These are phyloP conservation scores for Leucopsar rothschildi DNA, from an alignment of 2,113 vertebrate genomes.

Conservation along the genomic window DNA sequence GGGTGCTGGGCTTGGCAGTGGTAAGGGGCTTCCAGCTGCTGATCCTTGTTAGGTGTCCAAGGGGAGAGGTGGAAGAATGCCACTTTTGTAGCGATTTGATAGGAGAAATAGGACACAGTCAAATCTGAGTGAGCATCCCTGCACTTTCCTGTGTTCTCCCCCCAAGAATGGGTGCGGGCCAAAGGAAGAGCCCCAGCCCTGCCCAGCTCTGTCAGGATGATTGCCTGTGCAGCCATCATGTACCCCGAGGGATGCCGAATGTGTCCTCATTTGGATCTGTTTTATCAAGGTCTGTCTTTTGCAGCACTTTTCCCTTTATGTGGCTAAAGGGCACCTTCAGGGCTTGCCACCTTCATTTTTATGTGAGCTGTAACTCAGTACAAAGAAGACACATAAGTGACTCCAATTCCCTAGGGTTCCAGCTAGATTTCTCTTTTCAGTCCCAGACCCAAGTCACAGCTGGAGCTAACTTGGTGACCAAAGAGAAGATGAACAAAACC, in stretches of 20 bases:
- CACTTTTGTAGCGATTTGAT: not conserved
- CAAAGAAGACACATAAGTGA: not conserved
- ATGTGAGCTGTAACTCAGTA: not conserved
- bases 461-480: conserved; percentile 4
- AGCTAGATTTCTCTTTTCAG: not conserved
- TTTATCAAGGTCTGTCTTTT: not conserved
- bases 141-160: not conserved
- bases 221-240: not conserved
- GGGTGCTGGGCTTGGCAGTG: not conserved
- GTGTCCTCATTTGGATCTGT: not conserved
- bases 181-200: not conserved
- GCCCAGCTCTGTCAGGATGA: not conserved
- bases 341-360: not conserved
- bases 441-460: not conserved
- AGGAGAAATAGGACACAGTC: not conserved
- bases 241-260: not conserved
- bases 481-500: not conserved
- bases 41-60: not conserved
- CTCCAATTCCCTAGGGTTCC: not conserved
- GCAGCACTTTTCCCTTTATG: not conserved
- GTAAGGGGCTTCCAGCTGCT: conserved; percentile 17
- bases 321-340: conserved; percentile 28
- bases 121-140: not conserved
- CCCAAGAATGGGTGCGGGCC: not conserved
- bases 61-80: not conserved